phyloP scores from a whole-genome alignment of 2,113 vertebrate species.

The Lethenteron camtschaticum region DNA sequence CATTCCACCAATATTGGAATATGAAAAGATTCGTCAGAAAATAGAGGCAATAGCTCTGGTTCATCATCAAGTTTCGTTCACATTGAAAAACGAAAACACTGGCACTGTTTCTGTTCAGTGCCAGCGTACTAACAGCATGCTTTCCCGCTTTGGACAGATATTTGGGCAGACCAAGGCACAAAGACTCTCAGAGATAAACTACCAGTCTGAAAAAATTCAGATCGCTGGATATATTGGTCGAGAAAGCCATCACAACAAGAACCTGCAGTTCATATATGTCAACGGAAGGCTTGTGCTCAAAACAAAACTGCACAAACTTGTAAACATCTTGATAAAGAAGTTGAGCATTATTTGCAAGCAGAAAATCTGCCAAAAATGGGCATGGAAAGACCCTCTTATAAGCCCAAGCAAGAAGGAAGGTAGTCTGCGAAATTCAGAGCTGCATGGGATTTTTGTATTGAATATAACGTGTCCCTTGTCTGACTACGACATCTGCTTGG shows the following conservation, averaged over 20 bases:
- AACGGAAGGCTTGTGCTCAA: slow-evolving; percentile 59
- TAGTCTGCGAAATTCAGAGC: slow-evolving; percentile 24
- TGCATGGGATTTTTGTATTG: slow-evolving; percentile 49
- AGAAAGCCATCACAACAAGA: slow-evolving; percentile 74
- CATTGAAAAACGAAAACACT: slow-evolving; percentile 51
- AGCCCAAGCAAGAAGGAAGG: slow-evolving; percentile 19
- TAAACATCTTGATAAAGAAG: slow-evolving; percentile 52
- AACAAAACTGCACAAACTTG: slow-evolving; percentile 67
- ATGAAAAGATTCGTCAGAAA: slow-evolving; percentile 53
- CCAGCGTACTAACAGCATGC: slow-evolving; percentile 41
- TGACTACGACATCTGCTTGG: slow-evolving; percentile 70
- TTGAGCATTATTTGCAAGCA: slow-evolving; percentile 34
- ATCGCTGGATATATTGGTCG: slow-evolving; percentile 46
- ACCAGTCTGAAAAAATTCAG: slow-evolving; percentile 34
- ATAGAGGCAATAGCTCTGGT: slow-evolving; percentile 59
- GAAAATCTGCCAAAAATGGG: slow-evolving; percentile 19
- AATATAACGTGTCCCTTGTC: slow-evolving; percentile 47
- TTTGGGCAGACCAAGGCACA: slow-evolving; percentile 41
- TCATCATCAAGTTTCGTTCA: slow-evolving; percentile 64
- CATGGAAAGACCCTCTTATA: neutral
- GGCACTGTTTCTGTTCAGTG: slow-evolving; percentile 60
- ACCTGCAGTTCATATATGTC: slow-evolving; percentile 65
- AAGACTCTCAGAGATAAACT: slow-evolving; percentile 43
- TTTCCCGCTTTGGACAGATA: slow-evolving; percentile 71
- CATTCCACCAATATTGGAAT: slow-evolving; percentile 44